These are phyloP conservation scores for Aphis gossypii DNA, from an alignment of 1,140 invertebrate genomes.

Conservation along the genomic window DNA sequence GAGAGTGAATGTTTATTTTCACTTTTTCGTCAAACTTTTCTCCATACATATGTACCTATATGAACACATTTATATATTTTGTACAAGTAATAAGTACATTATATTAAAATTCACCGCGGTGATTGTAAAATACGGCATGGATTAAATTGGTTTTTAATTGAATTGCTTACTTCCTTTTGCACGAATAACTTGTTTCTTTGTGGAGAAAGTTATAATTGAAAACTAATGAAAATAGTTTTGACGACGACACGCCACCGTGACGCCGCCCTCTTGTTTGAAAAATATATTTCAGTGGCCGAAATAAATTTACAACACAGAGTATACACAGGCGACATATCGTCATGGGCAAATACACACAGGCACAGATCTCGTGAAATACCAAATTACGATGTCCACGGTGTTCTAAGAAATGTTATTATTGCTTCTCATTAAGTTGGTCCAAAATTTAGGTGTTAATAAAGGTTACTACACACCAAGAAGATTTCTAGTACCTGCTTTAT, in stretches of 20 bases:
- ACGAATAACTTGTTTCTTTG: slow-evolving; percentile 27
- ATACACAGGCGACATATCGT: neutral
- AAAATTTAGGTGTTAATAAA: too few species aligned
- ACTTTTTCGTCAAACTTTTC: neutral
- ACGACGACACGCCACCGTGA: too few species aligned
- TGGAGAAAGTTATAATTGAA: slow-evolving; percentile 21
- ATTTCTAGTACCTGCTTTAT: too few species aligned
- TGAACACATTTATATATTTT: neutral
- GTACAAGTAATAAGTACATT: neutral
- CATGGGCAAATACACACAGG: too few species aligned
- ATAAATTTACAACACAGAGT: neutral
- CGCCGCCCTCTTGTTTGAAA: neutral
- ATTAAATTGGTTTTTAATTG: slow-evolving; percentile 41
- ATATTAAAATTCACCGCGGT: neutral
- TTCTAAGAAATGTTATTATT: neutral
- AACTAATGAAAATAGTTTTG: slow-evolving; percentile 40
- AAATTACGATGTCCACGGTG: neutral
- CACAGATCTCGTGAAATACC: neutral
- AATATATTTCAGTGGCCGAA: neutral
- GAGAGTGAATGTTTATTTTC: neutral
- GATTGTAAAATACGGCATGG: slow-evolving; percentile 6
- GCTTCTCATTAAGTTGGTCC: neutral
- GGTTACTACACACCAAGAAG: too few species aligned
- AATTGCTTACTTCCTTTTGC: neutral
- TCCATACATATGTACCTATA: neutral